Conservation (phyloP, 2,888 invertebrate species). For the Yponomeuta malinellus region DNA sequence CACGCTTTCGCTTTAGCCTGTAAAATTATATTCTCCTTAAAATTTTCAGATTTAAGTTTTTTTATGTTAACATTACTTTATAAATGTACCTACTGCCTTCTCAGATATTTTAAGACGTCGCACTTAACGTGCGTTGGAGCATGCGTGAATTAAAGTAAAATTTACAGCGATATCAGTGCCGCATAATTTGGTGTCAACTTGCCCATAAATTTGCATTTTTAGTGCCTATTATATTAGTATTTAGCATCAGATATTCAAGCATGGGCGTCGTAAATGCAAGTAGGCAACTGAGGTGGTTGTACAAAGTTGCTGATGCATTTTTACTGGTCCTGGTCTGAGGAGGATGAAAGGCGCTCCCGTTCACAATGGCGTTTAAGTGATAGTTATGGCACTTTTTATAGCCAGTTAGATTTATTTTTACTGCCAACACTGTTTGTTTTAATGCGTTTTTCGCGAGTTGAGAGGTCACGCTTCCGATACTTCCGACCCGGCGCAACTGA, state of each 20-base stretch:
- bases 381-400: constrained; percentile 76
- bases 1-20: background rate
- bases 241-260: constrained; percentile 10
- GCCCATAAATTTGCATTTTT: constrained; percentile 11
- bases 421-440: constrained; percentile 68
- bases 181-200: constrained; percentile 11
- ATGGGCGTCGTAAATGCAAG: constrained; percentile 26
- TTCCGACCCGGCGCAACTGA: constrained; percentile 21
- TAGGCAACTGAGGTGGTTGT: constrained; percentile 18
- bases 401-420: constrained; percentile 77
- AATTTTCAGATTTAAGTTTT: too few species aligned
- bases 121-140: constrained; percentile 5
- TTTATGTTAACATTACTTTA: background rate
- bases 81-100: background rate
- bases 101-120: background rate
- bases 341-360: constrained; percentile 44
- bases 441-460: constrained; percentile 65
- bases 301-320: constrained; percentile 53
- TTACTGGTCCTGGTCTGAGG: constrained; percentile 37
- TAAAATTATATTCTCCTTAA: too few species aligned
- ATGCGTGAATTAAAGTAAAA: constrained; percentile 9
- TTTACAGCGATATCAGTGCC: constrained; percentile 11
- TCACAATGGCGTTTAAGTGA: constrained; percentile 72
- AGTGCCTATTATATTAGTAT: constrained; percentile 12
- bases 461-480: constrained; percentile 54